Percentiles rank a stretch among this genome's conserved stretches.
Conservation (phyloP, 1,140 invertebrate species). For the Papilio dardanus region DNA sequence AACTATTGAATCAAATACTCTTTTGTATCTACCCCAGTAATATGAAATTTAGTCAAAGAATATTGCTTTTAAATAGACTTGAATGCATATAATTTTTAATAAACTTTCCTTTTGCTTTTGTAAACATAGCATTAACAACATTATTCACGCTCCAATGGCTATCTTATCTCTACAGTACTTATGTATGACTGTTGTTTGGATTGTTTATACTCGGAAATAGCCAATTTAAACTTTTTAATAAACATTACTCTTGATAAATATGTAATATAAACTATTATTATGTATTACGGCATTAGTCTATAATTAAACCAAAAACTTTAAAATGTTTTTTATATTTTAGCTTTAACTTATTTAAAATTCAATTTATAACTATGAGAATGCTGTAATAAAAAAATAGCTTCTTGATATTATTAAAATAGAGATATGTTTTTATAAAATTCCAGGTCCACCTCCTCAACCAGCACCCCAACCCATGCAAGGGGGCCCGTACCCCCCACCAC, state of each 20-base stretch:
- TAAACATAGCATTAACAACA: background rate
- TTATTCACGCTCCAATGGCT: background rate
- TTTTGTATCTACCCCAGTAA: too few relatives aligned
- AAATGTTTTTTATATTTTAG: too few relatives aligned
- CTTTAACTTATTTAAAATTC: too few relatives aligned
- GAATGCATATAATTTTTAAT: background rate
- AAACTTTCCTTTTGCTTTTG: too few relatives aligned
- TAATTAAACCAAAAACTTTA: too few relatives aligned
- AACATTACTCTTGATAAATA: background rate
- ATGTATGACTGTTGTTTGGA: background rate
- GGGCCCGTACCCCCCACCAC: constrained; percentile 23
- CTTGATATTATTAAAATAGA: too few relatives aligned
- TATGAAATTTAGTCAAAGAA: too few relatives aligned
- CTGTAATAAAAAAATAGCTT: too few relatives aligned
- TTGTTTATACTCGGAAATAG: background rate
- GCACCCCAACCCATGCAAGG: constrained; percentile 18
- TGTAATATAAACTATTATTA: background rate
- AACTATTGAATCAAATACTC: background rate
- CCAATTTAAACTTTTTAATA: background rate
- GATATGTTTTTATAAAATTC: background rate
- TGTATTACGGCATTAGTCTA: too few relatives aligned
- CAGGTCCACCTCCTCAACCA: constrained; percentile 27
- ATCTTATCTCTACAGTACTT: background rate
- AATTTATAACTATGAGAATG: too few relatives aligned
- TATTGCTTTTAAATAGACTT: background rate